Evolutionary conservation across 2,888 invertebrate species (phyloP).

Genomic region (Acronicta leporina): DNA sequence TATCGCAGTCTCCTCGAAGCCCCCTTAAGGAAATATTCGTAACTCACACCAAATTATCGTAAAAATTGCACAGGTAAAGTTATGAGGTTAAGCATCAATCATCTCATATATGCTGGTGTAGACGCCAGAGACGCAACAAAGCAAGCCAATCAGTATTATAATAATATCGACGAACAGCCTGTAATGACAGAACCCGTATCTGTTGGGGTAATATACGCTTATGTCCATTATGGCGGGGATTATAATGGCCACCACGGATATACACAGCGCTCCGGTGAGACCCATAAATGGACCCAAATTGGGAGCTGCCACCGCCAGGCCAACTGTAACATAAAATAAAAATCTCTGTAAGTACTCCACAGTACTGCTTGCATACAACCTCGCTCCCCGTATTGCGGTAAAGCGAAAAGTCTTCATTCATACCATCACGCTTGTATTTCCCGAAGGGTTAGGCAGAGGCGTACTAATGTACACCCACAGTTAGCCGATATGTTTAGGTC

Average conservation of each 20-base stretch:
- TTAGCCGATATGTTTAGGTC: too few species aligned
- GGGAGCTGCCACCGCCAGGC: not conserved
- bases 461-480: too few species aligned
- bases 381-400: too few species aligned
- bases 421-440: too few species aligned
- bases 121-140: not conserved
- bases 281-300: not conserved
- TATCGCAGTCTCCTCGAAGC: too few species aligned
- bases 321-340: not conserved
- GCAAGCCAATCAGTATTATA: not conserved
- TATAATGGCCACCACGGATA: not conserved
- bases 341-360: too few species aligned
- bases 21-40: too few species aligned
- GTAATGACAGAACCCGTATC: not conserved
- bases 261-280: not conserved
- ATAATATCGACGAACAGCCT: not conserved
- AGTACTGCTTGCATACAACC: too few species aligned
- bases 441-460: too few species aligned
- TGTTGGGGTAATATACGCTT: not conserved
- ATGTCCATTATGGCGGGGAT: not conserved
- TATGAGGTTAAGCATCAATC: not conserved
- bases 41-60: not conserved
- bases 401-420: too few species aligned
- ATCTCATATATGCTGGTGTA: not conserved
- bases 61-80: not conserved